Evolutionary conservation across 1,140 invertebrate species (phyloP).

Genomic region (Luehdorfia chinensis): DNA sequence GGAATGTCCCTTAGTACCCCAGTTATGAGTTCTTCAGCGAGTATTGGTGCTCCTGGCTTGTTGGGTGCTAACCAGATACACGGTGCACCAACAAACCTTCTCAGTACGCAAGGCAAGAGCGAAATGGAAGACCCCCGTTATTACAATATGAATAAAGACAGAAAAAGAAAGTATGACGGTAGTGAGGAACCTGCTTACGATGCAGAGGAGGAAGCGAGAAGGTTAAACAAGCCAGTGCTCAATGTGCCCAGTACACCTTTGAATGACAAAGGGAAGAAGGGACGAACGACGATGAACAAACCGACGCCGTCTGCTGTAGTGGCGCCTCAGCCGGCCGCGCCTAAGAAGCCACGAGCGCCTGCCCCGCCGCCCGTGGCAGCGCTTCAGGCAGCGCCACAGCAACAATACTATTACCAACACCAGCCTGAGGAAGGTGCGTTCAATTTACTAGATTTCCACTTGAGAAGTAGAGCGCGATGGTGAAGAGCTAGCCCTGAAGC

Average conservation of each 20-base stretch:
- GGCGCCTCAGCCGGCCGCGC: slow-evolving; percentile 59
- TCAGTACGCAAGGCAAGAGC: slow-evolving; percentile 57
- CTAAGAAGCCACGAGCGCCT: slow-evolving; percentile 73
- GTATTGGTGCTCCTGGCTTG: slow-evolving; percentile 52
- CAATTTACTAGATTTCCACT: slow-evolving; percentile 77
- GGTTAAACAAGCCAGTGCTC: slow-evolving; percentile 71
- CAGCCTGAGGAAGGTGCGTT: slow-evolving; percentile 78
- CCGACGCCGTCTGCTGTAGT: slow-evolving; percentile 45
- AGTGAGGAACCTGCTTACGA: slow-evolving; percentile 81
- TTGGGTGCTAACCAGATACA: slow-evolving; percentile 55
- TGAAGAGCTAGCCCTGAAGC: slow-evolving; percentile 77
- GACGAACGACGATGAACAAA: slow-evolving; percentile 42
- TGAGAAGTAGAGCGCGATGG: slow-evolving; percentile 77
- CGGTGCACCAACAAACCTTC: slow-evolving; percentile 53
- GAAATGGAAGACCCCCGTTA: slow-evolving; percentile 83
- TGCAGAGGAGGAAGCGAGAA: slow-evolving; percentile 78
- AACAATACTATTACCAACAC: slow-evolving; percentile 77
- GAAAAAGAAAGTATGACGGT: slow-evolving; percentile 83
- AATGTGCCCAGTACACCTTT: slow-evolving; percentile 77
- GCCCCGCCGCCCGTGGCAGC: slow-evolving; percentile 67
- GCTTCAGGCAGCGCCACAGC: slow-evolving; percentile 67
- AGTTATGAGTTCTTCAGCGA: slow-evolving; percentile 49
- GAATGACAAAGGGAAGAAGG: slow-evolving; percentile 65
- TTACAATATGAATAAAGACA: slow-evolving; percentile 85
- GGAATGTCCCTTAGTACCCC: slow-evolving; percentile 57